Conservation (phyloP, 2,888 invertebrate genomes). For the Drosophila affinis region DNA sequence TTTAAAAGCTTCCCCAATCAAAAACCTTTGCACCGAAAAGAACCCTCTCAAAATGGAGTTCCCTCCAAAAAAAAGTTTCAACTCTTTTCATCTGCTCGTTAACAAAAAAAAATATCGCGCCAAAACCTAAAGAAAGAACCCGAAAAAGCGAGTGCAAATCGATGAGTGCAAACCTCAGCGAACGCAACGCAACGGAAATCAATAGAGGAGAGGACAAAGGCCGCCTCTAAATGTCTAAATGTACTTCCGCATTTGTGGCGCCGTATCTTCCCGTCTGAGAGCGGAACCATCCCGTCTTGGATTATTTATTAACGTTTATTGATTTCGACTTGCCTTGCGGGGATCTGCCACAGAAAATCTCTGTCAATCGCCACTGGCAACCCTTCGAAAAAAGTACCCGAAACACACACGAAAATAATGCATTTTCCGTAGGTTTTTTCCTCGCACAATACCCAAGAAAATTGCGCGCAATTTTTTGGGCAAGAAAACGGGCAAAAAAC, state of each 20-base stretch:
- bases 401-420: conserved; percentile 47
- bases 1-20: neutral
- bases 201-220: conserved; percentile 49
- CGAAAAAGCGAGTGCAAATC: conserved; percentile 47
- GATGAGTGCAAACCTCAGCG: conserved; percentile 49
- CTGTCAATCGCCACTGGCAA: conserved; percentile 56
- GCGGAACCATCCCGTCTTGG: conserved; percentile 33
- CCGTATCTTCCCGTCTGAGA: conserved; percentile 46
- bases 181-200: conserved; percentile 47
- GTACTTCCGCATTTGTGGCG: conserved; percentile 72
- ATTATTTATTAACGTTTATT: conserved; percentile 75
- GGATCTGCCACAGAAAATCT: conserved; percentile 68
- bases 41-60: conserved; percentile 5
- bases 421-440: conserved; percentile 61
- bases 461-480: conserved; percentile 61
- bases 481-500: conserved; percentile 46
- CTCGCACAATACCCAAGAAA: conserved; percentile 45
- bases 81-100: conserved; percentile 36
- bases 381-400: conserved; percentile 54
- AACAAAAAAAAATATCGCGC: conserved; percentile 31
- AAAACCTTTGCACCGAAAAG: neutral
- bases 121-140: conserved; percentile 20
- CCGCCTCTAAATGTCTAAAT: conserved; percentile 63
- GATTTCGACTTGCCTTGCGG: conserved; percentile 63
- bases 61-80: conserved; percentile 34